Percentiles rank a stretch among this genome's conserved stretches.
Conservation (phyloP, 2,888 invertebrate species). For the Allolobophora icterica region DNA sequence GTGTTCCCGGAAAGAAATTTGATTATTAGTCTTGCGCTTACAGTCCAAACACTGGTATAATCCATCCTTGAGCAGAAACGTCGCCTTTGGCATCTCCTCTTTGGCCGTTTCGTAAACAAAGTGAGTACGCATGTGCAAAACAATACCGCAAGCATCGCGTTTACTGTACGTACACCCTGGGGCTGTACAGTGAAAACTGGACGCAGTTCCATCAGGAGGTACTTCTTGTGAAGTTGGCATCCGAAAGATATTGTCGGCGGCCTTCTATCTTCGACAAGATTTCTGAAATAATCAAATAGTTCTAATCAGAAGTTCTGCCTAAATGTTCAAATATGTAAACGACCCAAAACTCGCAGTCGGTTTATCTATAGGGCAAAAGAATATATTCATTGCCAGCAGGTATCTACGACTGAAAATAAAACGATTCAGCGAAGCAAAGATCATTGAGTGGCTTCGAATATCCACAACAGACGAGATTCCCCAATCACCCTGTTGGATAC, state of each 20-base stretch:
- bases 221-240: background rate
- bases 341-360: background rate
- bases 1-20: background rate
- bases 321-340: background rate
- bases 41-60: conserved; percentile 9
- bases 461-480: too few relatives aligned
- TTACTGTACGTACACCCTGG: conserved; percentile 9
- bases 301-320: background rate
- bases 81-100: background rate
- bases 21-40: background rate
- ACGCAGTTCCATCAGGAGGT: background rate
- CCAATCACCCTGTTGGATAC: too few relatives aligned
- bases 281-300: background rate
- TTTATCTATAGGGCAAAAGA: background rate
- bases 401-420: background rate
- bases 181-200: background rate
- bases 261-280: background rate
- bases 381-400: background rate
- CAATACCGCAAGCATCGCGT: background rate
- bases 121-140: conserved; percentile 26
- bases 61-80: background rate
- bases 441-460: too few relatives aligned
- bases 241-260: background rate
- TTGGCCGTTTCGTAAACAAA: conserved; percentile 1
- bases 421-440: too few relatives aligned